Percentiles rank a stretch among this genome's conserved stretches.
phyloP scores from a whole-genome alignment of 2,113 vertebrate genomes.

The Euleptes europaea region DNA sequence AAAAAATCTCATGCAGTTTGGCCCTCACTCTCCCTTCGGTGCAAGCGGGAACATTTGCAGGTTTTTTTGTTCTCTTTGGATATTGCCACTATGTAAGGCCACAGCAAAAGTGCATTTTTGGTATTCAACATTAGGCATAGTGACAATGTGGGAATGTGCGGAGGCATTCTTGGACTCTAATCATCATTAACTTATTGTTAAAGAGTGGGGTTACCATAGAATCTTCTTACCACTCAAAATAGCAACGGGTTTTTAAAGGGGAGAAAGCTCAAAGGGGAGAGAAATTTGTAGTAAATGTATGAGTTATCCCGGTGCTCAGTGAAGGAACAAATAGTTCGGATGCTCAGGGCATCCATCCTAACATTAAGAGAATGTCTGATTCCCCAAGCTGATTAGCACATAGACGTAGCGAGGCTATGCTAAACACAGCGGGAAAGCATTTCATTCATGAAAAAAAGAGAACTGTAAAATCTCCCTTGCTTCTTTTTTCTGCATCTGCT shows the following conservation, averaged over 20 bases:
- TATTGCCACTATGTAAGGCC: neutral
- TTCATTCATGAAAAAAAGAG: neutral
- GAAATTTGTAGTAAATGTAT: neutral
- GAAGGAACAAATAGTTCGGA: neutral
- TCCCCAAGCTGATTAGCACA: slow-evolving; percentile 5
- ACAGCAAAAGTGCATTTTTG: neutral
- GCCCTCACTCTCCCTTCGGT: neutral
- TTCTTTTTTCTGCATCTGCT: neutral
- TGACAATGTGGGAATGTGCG: neutral
- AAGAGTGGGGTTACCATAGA: neutral
- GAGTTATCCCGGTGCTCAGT: neutral
- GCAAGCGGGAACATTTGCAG: neutral
- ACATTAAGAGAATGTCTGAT: neutral
- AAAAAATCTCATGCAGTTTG: too few relatives aligned
- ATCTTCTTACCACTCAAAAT: neutral
- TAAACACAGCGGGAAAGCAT: neutral
- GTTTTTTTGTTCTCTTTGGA: neutral
- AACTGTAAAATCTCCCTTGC: neutral
- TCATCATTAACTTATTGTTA: neutral
- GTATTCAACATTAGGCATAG: neutral
- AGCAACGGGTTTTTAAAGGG: neutral
- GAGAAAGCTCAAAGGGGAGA: neutral
- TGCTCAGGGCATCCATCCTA: neutral
- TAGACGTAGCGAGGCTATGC: neutral
- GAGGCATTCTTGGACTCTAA: neutral